Base-by-base conservation (phyloP, 2,113 vertebrate species). In the Larimichthys crocea region DNA sequence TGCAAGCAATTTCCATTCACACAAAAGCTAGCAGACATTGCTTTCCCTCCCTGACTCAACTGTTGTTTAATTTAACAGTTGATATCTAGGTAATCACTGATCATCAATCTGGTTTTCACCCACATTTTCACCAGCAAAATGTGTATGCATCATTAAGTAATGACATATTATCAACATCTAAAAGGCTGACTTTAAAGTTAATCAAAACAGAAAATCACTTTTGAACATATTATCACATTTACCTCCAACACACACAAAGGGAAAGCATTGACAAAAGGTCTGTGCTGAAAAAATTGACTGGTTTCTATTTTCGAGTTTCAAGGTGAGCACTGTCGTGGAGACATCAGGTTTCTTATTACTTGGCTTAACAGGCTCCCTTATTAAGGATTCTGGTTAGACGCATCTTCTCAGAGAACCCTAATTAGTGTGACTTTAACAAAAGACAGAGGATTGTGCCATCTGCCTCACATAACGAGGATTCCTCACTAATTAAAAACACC, bases 391-490 rank as follows among this genome's bases (percentile, higher is more conserved):
- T 94, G 90, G 78, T 88, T 95, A 88, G 92, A 95, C 94, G 94
- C 92, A 86, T 92, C 93, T 96, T 93, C 92, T 95, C 92, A 40
- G 84, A 90, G 94, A 97, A 97, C 96, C 94, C 96, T 96, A 98
- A 98, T 97, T 97, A 97, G 94, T 93, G 95, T 95, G 95, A 96
- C 94, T 97, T 95, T 94, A 96, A 96, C 93, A 96, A 95, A 94
- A 90, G 86, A 96, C 89, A 90, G 94, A 94, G 95, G 94, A 96
- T 94, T 96, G 92, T 95, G 93, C 94, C 96, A 95, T 95, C 96
- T 97, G 96, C 95, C 95, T 96, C 92, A 91, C 94, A 93, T 95
- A 96, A 93, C 94, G 92, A 96, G 92, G 90, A 95, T 95, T 91
- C 93, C 90, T 92, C 93, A 91, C 94, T 97, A 97, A 97, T 97